Evolutionary conservation across 2,113 vertebrate genomes (phyloP), one percentile per base, ranked within the genome.

Genomic region (Nestor notabilis): DNA sequence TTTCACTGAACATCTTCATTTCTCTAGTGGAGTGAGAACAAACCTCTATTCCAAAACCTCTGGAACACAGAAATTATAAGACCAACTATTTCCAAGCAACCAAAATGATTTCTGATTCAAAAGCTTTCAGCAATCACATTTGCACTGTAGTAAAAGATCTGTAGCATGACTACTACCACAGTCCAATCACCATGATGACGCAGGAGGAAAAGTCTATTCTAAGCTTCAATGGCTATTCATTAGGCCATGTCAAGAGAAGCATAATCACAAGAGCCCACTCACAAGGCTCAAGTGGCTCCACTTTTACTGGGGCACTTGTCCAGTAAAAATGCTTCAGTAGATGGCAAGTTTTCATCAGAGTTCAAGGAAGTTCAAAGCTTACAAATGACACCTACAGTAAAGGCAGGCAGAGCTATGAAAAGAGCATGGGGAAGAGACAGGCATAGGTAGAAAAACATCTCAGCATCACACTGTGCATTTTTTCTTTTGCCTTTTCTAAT

Each of bases 131-230:
- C 55, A 71, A 70, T 92, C 64, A 63, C 72, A 75, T 93, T 77
- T 89, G 35, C 43, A 83, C 55, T 50, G 52, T 37, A 70, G 50
- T 77, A 8, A 66, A 87, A 66, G 52, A 50, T 65, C 37, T 95
- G 55, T 83, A 90, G 68, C 50, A 44, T 71, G 78, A 91, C n/a
- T 78, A 65, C 55, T 65, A 68, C 64, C 64, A 66, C 46, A 66
- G 76, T 66, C 68, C 90, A 91, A 90, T 96, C 90, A 83, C 44
- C 33, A 4, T 33, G 79, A 92, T 96, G 93, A 93, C 15, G 52
- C 85, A 95, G 75, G 60, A 95, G 39, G 50, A 68, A 58, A 72
- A 69, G 63, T 77, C 75, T 94, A 37, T 96, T 93, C 85, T 90
- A 21, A 63, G 79, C 71, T 60, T 60, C 0, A 2, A 41, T 4